Percentiles rank a stretch among this genome's conserved stretches.
phyloP scores from a whole-genome alignment of 2,797 vertebrate species.

The Brotula barbata region DNA sequence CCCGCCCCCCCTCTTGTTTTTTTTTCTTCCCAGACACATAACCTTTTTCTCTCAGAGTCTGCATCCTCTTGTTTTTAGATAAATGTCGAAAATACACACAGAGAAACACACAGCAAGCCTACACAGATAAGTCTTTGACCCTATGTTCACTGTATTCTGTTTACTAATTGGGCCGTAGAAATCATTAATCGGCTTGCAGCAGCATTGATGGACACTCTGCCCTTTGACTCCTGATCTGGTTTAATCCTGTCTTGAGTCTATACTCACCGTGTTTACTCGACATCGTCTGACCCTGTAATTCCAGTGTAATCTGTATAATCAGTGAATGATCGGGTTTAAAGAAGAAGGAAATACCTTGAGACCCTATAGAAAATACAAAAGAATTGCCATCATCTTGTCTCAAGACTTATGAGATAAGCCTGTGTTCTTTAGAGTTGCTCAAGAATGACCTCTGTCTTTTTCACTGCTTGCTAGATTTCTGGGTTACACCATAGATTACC shows the following conservation, averaged over 20 bases:
- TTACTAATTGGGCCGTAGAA: constrained; percentile 54
- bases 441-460: constrained; percentile 40
- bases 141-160: constrained; percentile 41
- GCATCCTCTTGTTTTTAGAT: constrained; percentile 3
- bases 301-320: background rate
- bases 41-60: constrained; percentile 2
- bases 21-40: constrained; percentile 2
- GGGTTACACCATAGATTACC: constrained; percentile 27
- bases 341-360: background rate
- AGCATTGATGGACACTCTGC: constrained; percentile 7
- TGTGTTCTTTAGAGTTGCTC: constrained; percentile 9
- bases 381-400: background rate
- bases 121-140: constrained; percentile 58
- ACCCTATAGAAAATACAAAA: background rate
- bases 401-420: constrained; percentile 1
- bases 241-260: background rate
- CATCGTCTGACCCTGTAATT: background rate
- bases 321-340: background rate
- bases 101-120: constrained; percentile 29
- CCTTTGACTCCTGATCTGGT: constrained; percentile 20
- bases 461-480: constrained; percentile 36
- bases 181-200: constrained; percentile 50
- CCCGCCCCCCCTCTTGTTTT: background rate
- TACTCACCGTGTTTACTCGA: constrained; percentile 2
- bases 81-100: constrained; percentile 15